Conservation (phyloP, 2,113 vertebrate genomes). For the Urocitellus parryii region DNA sequence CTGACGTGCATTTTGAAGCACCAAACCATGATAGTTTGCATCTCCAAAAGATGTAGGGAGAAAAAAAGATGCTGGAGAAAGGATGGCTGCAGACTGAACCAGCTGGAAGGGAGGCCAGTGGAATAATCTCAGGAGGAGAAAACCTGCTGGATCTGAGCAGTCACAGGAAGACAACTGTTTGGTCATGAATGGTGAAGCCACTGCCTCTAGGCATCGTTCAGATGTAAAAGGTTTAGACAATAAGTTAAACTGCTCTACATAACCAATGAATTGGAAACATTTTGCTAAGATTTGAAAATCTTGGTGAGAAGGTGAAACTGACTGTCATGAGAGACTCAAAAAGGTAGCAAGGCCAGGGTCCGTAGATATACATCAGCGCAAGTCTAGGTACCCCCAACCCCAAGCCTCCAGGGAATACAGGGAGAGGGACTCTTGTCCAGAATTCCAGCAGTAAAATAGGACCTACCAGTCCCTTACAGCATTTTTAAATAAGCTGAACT, state of each 20-base stretch:
- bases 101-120: neutral
- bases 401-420: neutral
- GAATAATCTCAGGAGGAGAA: neutral
- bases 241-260: neutral
- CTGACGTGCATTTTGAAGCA: neutral
- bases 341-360: no score
- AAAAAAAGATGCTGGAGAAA: neutral
- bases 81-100: neutral
- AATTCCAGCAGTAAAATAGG: neutral
- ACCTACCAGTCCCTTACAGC: neutral
- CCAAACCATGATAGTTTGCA: neutral
- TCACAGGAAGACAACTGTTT: neutral
- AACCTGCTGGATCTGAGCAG: neutral
- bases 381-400: neutral
- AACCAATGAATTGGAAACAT: neutral
- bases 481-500: neutral
- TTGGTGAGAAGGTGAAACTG: neutral
- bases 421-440: no score
- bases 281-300: neutral
- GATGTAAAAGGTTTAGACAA: neutral
- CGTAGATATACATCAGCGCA: neutral
- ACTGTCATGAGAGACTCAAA: neutral
- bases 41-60: neutral
- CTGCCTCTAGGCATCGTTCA: neutral
- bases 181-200: neutral